Base-by-base conservation (phyloP, 2,113 vertebrate species). In the Gymnorhina tibicen region DNA sequence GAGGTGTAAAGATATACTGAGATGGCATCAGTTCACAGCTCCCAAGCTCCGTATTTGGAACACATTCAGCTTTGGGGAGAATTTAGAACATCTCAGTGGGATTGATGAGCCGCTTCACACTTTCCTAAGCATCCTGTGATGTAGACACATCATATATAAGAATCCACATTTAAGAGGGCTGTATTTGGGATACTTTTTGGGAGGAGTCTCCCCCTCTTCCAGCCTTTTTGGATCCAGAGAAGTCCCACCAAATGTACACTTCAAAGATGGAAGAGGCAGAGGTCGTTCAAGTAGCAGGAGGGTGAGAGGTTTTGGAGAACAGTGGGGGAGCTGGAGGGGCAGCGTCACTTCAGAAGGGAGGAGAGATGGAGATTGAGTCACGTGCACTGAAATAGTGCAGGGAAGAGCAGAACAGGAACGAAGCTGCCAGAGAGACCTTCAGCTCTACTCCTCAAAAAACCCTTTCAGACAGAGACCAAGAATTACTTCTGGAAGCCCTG, bases 301-400 rank as follows among this genome's bases (percentile, higher is more conserved):
- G 28, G 16, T 0, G 0, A 76, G 47, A 72, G 21, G 13, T 41
- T 82, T 79, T 0, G 2, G 58, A 52, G 75, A 82, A 44, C 53
- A 76, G 30, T 10, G 16, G n/a, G 20, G 18, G 26, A 74, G 16
- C 9, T 74, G 59, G 26, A 83, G 11, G 5, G 24, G 11, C 27
- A 78, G 50, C 0, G 0, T n/a, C 3, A 1, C 16, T 53, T 52
- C 27, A 79, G 66, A 52, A 67, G 32, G 79, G 18, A 55, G 46
- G 23, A n/a, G 32, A 81, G 41, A 41, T 17, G 28, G 37, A 91
- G 70, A 5, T 26, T 75, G 69, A 67, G 33, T 60, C 69, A 85
- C 33, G 13, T 20, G 6, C 0, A 0, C 16, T 64, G 18, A 76
- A 75, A 69, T 0, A 56, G 24, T 16, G 24, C 49, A 37, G 37